Percentiles rank a stretch among this genome's conserved stretches.
phyloP scores from a whole-genome alignment of 2,797 vertebrate genomes.

The Leuciscus waleckii region DNA sequence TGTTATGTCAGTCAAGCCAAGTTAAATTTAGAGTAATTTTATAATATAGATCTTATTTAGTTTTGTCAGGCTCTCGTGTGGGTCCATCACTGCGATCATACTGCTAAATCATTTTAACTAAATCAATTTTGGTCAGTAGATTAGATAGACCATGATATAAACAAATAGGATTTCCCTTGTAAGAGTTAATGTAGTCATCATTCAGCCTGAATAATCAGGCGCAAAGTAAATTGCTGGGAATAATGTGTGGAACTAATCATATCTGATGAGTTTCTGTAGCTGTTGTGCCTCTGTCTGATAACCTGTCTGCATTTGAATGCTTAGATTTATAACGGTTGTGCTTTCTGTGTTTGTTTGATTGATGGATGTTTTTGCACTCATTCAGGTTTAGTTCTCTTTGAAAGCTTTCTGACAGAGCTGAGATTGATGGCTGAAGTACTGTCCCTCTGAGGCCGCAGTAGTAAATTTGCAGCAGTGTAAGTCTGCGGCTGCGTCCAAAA shows the following conservation, averaged over 20 bases:
- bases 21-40: conserved; percentile 26
- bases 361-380: conserved; percentile 27
- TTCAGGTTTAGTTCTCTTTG: conserved; percentile 50
- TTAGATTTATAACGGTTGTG: conserved; percentile 33
- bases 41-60: conserved; percentile 26
- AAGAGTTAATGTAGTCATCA: conserved; percentile 38
- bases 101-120: conserved; percentile 21
- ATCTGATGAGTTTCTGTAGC: conserved; percentile 44
- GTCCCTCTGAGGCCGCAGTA: conserved; percentile 64
- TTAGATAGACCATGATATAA: conserved; percentile 32
- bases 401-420: conserved; percentile 61
- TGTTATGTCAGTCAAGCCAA: conserved; percentile 43
- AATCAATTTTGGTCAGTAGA: conserved; percentile 45
- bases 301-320: conserved; percentile 35
- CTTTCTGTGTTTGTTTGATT: conserved; percentile 34
- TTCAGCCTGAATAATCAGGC: conserved; percentile 42
- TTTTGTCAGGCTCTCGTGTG: conserved; percentile 34
- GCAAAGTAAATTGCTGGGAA: conserved; percentile 34
- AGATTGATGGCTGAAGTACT: conserved; percentile 71
- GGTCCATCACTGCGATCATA: not conserved
- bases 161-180: conserved; percentile 35
- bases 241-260: conserved; percentile 41
- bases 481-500: conserved; percentile 59
- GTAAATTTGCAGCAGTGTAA: conserved; percentile 67
- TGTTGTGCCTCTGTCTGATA: conserved; percentile 50